These are phyloP conservation scores for Rhogogaster chlorosoma DNA, from an alignment of 2,888 invertebrate species.

Conservation along the genomic window DNA sequence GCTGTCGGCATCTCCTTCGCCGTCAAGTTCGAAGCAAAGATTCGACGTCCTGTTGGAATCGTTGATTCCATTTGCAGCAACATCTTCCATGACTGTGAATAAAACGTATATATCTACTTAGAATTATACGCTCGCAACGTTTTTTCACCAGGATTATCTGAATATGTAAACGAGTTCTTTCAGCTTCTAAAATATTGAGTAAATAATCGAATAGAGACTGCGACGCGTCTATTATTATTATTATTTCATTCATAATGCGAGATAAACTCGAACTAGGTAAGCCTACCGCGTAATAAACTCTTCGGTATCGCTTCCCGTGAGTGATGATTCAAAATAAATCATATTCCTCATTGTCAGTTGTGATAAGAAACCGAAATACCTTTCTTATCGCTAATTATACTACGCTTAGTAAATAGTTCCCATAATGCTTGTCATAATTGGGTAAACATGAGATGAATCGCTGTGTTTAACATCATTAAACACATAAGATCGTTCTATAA, in stretches of 20 bases:
- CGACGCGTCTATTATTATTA: not conserved
- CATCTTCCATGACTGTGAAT: constrained; percentile 67
- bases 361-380: not conserved
- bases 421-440: not conserved
- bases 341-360: not conserved
- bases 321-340: not conserved
- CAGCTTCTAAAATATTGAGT: not conserved
- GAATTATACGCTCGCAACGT: not conserved
- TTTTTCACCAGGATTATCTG: not conserved
- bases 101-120: not conserved
- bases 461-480: not conserved
- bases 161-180: not conserved
- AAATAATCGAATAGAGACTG: not conserved
- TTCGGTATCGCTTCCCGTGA: not conserved
- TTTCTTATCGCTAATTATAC: not conserved
- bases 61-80: constrained; percentile 66
- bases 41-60: constrained; percentile 63
- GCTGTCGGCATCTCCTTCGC: constrained; percentile 74
- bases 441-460: not conserved
- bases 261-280: not conserved
- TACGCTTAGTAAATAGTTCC: not conserved
- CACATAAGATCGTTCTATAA: not conserved
- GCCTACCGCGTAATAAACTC: not conserved
- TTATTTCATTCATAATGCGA: not conserved
- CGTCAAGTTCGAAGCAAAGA: constrained; percentile 68